Base-by-base conservation (phyloP, 1,140 invertebrate genomes). In the Pseudachorutes palmiensis region DNA sequence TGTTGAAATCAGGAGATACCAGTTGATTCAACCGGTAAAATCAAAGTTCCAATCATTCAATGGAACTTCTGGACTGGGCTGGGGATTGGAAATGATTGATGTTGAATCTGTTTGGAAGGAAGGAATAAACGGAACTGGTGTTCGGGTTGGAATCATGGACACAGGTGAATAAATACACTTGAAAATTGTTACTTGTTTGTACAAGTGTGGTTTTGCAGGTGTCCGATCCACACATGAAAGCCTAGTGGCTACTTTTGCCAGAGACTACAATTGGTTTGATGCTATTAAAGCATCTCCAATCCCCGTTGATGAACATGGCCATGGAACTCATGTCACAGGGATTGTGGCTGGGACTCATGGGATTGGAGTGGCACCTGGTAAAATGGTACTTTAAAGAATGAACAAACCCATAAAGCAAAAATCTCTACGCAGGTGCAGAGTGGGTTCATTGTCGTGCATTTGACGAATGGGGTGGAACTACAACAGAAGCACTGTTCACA, bases 91-190 rank as follows among this genome's bases (percentile, higher is more conserved):
- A 24, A 55, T 12, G 24, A 55, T 55, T 24, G 51, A 24, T 12
- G 51, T 55, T 24, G 14, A 55, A 55, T 3, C 51, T 55, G 51
- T 24, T 16, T 55, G 51, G 51, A 22, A 12, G 5, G 24, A 26
- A 26, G 51, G 16, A 33, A n/a, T 61, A 45, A 31, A 55, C 70
- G 16, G 51, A 55, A 55, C 51, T 14, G 51, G 24, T 16, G 51
- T 55, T 19, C 12, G 51, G 5, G 24, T 55, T 55, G 51, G 51
- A 16, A 24, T 12, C 5, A 16, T 55, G 51, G 51, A 55, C 51
- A 55, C 51, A 14, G 51, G 90, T 87, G 14, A 86, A 87, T 14
- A 24, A 63, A 55, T 19, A 14, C 24, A 5, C 19, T 41, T 19
- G 36, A 5, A 45, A 45, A 45, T 55, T 55, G 24, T 24, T 9